Base-by-base conservation (phyloP, 2,888 invertebrate species). In the Pherbina coryleti region DNA sequence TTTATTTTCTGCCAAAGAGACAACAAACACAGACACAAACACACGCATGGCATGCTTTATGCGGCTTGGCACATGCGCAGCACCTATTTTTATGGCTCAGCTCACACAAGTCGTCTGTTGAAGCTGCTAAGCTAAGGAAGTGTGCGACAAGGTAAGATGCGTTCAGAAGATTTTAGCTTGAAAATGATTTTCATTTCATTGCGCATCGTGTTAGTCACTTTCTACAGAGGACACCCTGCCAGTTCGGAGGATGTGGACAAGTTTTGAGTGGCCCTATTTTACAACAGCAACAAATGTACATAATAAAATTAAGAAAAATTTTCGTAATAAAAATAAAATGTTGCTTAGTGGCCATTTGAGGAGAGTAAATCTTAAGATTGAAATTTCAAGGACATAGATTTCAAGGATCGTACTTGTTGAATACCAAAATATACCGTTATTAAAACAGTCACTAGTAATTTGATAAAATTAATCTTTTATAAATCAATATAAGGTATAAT, bases 131-230 rank as follows among this genome's bases (percentile, higher is more conserved):
- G n/a, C 51, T n/a, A 25, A 9, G 19, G 69, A 7, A 64, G 28
- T 51, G 28, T 51, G 22, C 49, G 37, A 37, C 55, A 37, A 55
- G 11, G 37, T 22, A 34, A 19, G 34, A 19, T 14, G 55, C 72
- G 72, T 14, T 49, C 37, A 44, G 53, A 53, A 53, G 70, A 55
- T 14, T 11, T 31, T 7, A 28, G 53, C n/a, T 19, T 53, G 4
- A 34, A 55, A 70, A 53, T 51, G 53, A 55, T 55, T 72, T 72
- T 72, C 72, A 72, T 72, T 57, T 37, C 72, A 72, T 37, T 57
- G 57, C 31, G 34, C 19, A 31, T 72, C 57, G 57, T 57, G 37
- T 57, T 57, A 37, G 72, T 57, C n/a, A 72, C 57, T 19, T 37
- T 7, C 34, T 22, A 25, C 22, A 22, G n/a, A 72, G 57, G 72